Conservation (phyloP, 2,113 vertebrate species). For the Pterophyllum scalare region DNA sequence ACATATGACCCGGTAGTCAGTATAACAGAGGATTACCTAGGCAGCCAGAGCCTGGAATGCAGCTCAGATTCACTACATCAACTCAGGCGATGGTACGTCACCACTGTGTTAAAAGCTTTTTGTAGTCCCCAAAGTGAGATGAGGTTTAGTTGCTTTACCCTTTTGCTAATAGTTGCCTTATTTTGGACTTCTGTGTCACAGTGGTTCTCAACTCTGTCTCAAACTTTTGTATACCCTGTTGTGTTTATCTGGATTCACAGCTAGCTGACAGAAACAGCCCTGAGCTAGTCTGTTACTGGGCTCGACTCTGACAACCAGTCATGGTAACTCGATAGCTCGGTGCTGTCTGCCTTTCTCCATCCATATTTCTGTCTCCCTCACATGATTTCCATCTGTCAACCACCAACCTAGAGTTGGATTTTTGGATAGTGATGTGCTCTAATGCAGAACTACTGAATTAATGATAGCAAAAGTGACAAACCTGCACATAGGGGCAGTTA, state of each 20-base stretch:
- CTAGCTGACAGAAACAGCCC: constrained; percentile 39
- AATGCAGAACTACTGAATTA: constrained; percentile 8
- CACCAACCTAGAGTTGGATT: constrained; percentile 12
- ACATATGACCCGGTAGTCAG: background rate
- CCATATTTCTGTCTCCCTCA: constrained; percentile 15
- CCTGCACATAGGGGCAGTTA: constrained; percentile 2
- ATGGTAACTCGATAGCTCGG: constrained; percentile 30
- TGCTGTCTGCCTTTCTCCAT: constrained; percentile 38
- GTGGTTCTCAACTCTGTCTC: background rate
- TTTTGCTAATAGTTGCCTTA: background rate
- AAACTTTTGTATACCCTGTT: constrained; percentile 7
- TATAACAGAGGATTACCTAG: background rate
- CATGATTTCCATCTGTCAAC: constrained; percentile 8
- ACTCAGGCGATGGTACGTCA: background rate
- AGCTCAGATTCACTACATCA: background rate
- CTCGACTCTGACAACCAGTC: constrained; percentile 47
- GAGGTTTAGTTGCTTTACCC: background rate
- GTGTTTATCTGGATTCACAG: constrained; percentile 24
- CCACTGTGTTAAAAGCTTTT: background rate
- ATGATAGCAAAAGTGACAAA: background rate
- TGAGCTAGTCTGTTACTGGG: constrained; percentile 4
- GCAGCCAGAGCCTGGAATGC: background rate
- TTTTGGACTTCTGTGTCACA: background rate
- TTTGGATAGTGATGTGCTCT: constrained; percentile 31
- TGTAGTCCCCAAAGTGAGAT: background rate